Conservation (phyloP, 2,888 invertebrate species). For the Calameuta pallipes region DNA sequence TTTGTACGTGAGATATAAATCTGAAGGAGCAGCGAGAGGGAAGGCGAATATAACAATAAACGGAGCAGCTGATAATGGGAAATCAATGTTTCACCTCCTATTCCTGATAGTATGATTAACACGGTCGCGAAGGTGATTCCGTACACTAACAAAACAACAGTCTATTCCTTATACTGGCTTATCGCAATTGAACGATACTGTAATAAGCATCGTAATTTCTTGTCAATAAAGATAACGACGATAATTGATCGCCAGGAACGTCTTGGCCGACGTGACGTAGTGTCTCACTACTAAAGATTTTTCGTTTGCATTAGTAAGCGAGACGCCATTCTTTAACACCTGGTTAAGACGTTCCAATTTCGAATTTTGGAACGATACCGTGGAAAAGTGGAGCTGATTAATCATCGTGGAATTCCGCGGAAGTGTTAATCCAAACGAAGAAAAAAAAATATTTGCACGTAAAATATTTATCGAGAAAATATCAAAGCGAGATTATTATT, state of each 20-base stretch:
- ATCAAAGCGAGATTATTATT: neutral
- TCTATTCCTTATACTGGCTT: neutral
- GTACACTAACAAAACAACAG: neutral
- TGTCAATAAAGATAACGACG: neutral
- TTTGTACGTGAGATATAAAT: neutral
- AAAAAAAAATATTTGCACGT: neutral
- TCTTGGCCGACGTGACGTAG: neutral
- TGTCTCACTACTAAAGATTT: neutral
- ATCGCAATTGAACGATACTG: neutral
- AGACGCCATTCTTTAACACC: neutral
- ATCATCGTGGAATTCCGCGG: neutral
- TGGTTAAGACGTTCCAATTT: neutral
- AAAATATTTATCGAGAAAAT: neutral
- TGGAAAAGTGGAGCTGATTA: neutral
- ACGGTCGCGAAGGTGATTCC: neutral
- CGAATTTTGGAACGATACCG: neutral
- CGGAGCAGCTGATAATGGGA: neutral
- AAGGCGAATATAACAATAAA: neutral
- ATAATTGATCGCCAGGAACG: neutral
- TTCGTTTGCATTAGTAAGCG: neutral
- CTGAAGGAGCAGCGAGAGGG: neutral
- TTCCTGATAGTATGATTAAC: neutral
- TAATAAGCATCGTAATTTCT: neutral
- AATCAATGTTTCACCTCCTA: neutral
- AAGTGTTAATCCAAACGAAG: neutral